Conservation (phyloP, 1,140 invertebrate species). For the Drosophila erecta region DNA sequence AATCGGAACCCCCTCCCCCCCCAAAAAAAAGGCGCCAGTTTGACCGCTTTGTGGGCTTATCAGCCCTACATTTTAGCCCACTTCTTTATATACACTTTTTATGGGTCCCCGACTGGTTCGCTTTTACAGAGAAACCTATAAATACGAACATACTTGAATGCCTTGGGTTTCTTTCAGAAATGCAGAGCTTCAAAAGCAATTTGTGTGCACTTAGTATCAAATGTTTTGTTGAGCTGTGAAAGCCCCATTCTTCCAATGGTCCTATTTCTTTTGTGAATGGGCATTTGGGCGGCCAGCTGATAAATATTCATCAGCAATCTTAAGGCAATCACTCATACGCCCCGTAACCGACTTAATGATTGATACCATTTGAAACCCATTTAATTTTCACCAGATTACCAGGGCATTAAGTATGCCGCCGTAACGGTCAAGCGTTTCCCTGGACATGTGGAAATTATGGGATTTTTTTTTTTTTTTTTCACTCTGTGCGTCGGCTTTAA, state of each 20-base stretch:
- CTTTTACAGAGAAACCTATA: slow-evolving; percentile 8
- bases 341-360: slow-evolving; percentile 57
- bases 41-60: slow-evolving; percentile 70
- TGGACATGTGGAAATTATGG: slow-evolving; percentile 3
- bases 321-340: slow-evolving; percentile 67
- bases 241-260: slow-evolving; percentile 46
- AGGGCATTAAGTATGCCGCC: slow-evolving; percentile 34
- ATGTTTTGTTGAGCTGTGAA: slow-evolving; percentile 58
- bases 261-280: slow-evolving; percentile 26
- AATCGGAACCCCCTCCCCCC: slow-evolving; percentile 16
- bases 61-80: slow-evolving; percentile 67
- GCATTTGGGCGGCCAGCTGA: slow-evolving; percentile 26
- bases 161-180: slow-evolving; percentile 61
- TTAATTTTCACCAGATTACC: slow-evolving; percentile 60
- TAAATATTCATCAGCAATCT: slow-evolving; percentile 61
- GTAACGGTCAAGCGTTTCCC: slow-evolving; percentile 64
- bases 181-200: slow-evolving; percentile 73
- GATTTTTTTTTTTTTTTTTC: neutral
- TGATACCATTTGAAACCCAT: slow-evolving; percentile 66
- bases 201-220: slow-evolving; percentile 77
- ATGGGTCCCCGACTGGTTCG: neutral
- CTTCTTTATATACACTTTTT: slow-evolving; percentile 28
- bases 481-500: slow-evolving; percentile 43
- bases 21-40: slow-evolving; percentile 38
- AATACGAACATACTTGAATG: slow-evolving; percentile 13